A percentile compares a stretch with the other conserved stretches of the same genome.
Evolutionary conservation across 2,113 vertebrate genomes (phyloP).

Genomic region (Origma solitaria): DNA sequence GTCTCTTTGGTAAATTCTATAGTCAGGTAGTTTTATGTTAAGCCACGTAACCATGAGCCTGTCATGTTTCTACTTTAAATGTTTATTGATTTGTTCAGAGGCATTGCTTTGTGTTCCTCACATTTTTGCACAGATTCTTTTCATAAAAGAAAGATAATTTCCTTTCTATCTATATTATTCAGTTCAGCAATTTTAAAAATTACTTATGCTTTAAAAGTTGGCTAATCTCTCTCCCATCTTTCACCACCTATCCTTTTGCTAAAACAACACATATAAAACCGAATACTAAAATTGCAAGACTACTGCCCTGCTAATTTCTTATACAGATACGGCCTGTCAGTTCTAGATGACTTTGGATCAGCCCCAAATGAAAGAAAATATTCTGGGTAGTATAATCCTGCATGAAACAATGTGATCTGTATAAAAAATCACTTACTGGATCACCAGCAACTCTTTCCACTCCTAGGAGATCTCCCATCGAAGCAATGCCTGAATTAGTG

Average conservation of each 20-base stretch:
- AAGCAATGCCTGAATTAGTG: conserved; percentile 55
- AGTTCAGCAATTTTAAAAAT: conserved; percentile 6
- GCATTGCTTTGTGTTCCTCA: neutral
- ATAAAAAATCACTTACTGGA: conserved; percentile 53
- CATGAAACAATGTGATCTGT: conserved; percentile 40
- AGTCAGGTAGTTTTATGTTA: neutral
- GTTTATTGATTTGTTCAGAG: neutral
- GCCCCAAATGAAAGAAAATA: conserved; percentile 40
- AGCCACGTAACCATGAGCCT: neutral
- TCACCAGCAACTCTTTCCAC: conserved; percentile 24
- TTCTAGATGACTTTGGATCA: conserved; percentile 46
- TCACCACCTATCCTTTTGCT: conserved; percentile 43
- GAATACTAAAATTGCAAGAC: conserved; percentile 21
- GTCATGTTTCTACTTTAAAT: neutral
- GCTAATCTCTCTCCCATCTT: conserved; percentile 31
- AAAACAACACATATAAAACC: conserved; percentile 54
- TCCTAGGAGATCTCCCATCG: conserved; percentile 5
- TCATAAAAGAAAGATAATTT: neutral
- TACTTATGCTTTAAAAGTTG: conserved; percentile 8
- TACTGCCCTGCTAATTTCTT: conserved; percentile 50
- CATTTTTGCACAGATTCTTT: neutral
- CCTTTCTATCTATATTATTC: neutral
- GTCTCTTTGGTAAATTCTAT: neutral
- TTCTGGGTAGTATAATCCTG: conserved; percentile 19
- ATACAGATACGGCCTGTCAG: conserved; percentile 8